Percentiles rank a stretch among this genome's conserved stretches.
These are phyloP conservation scores for Emydocephalus ijimae DNA, from an alignment of 2,113 vertebrate genomes.

Conservation along the genomic window DNA sequence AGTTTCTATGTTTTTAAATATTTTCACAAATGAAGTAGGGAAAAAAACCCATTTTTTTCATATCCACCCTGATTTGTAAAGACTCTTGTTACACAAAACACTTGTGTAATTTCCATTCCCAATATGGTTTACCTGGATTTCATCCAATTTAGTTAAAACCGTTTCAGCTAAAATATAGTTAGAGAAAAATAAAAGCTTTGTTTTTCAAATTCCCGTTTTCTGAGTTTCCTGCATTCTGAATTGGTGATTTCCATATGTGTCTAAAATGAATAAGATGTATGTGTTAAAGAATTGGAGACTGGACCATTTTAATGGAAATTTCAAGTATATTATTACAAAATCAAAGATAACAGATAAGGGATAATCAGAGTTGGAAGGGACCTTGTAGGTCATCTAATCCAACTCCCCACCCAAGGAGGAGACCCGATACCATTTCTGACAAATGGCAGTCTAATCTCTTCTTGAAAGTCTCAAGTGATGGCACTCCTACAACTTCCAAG, in stretches of 20 bases:
- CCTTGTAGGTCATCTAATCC: too few relatives aligned
- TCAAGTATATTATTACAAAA: neutral
- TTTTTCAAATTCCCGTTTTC: neutral
- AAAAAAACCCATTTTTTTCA: neutral
- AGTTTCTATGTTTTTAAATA: neutral
- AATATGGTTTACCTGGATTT: neutral
- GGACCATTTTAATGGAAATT: neutral
- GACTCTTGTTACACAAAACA: neutral
- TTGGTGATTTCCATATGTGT: neutral
- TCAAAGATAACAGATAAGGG: neutral
- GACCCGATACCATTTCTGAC: too few relatives aligned
- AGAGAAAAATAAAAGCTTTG: neutral
- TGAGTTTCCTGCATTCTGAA: neutral
- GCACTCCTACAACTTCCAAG: too few relatives aligned
- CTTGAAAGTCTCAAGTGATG: too few relatives aligned
- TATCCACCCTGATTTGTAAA: neutral
- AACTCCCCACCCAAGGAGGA: too few relatives aligned
- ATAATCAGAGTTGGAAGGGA: too few relatives aligned
- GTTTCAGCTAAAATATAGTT: neutral
- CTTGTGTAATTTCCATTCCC: neutral
- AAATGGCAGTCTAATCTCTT: too few relatives aligned
- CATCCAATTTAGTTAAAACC: neutral
- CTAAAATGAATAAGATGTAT: neutral
- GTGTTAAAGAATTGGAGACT: neutral
- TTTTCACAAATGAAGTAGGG: neutral